Evolutionary conservation across 2,888 invertebrate species (phyloP), one percentile per base, ranked within the genome.

Genomic region (Epistrophella euchroma): DNA sequence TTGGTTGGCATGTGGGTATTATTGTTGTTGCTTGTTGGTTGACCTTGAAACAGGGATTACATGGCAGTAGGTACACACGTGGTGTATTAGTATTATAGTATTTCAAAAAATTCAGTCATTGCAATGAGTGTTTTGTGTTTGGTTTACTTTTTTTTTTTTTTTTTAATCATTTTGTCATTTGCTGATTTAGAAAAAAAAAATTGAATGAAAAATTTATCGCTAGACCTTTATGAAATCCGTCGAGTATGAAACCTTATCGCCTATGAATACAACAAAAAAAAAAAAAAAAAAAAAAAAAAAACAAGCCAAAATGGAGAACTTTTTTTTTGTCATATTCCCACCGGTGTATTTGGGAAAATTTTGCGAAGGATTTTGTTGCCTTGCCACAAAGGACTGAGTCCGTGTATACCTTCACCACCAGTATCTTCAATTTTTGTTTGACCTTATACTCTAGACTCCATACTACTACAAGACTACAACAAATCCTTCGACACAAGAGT

Each of bases 181-280:
- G 66, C 68, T 70, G 72, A 77, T 28, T 56, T 64, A 25, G 40
- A 66, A 66, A 28, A 66, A 66, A 28, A 74, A 75, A 71, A 58
- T 64, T 71, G 64, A 47, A 22, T 25, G 56, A 40, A 55, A 66
- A 83, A 78, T 76, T 82, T 82, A 77, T 73, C 28, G 47, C 45
- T 40, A n/a, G 62, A 28, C 52, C 25, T 77, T 73, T 52, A 60
- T 60, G 73, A 66, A 28, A 68, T 73, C 55, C 43, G 43, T 37
- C 19, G 43, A 66, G 64, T 15, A 45, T 32, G 45, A 45, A 55
- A 40, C 17, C 45, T 64, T 62, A 28, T 50, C 11, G 45, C n/a
- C 72, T 55, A 64, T n/a, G 43, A 58, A n/a, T 35, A 56, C 22
- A 19, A 17, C 7, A 73, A 11, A 68, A 17, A 0, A 11, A 13